Evolutionary conservation across 35 echinoderm and acorn worm genomes (phyloP).

Genomic region (Apostichopus californicus): DNA sequence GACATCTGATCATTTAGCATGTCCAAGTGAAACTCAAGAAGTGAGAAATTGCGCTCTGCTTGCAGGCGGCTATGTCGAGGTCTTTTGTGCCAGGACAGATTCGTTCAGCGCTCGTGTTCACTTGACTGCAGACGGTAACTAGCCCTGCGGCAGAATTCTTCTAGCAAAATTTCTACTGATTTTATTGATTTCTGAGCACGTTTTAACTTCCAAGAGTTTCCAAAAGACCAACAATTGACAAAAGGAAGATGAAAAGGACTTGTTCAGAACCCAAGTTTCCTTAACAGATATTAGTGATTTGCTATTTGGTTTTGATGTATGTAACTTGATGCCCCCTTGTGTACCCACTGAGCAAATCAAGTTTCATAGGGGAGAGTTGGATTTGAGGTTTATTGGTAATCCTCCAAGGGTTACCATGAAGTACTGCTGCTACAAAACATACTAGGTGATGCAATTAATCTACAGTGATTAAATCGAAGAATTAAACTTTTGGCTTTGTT

Average conservation of each 20-base stretch:
- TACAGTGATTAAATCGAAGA: constrained; percentile 23
- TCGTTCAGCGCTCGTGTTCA: constrained; percentile 34
- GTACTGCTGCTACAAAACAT: constrained; percentile 23
- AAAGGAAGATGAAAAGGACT: constrained; percentile 16
- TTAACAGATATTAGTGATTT: constrained; percentile 16
- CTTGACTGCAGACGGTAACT: constrained; percentile 46
- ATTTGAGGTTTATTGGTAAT: constrained; percentile 13
- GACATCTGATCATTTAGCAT: constrained; percentile 47
- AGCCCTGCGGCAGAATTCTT: constrained; percentile 32
- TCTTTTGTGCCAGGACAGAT: constrained; percentile 20
- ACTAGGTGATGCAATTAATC: constrained; percentile 49
- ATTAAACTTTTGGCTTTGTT: background rate
- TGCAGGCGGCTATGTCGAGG: background rate
- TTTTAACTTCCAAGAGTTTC: constrained; percentile 40
- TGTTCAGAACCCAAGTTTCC: constrained; percentile 18
- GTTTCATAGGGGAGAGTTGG: constrained; percentile 15
- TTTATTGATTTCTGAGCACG: constrained; percentile 54
- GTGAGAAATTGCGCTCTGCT: constrained; percentile 10
- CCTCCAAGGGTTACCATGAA: constrained; percentile 26
- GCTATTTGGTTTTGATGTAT: constrained; percentile 26
- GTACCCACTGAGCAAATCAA: constrained; percentile 40
- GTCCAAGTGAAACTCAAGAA: constrained; percentile 51
- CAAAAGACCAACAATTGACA: constrained; percentile 45
- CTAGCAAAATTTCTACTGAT: constrained; percentile 32
- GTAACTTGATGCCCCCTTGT: constrained; percentile 19